A percentile compares a stretch with the other conserved stretches of the same genome.
Conservation (phyloP, 2,888 invertebrate genomes). For the Bursaphelenchus okinawaensis region DNA sequence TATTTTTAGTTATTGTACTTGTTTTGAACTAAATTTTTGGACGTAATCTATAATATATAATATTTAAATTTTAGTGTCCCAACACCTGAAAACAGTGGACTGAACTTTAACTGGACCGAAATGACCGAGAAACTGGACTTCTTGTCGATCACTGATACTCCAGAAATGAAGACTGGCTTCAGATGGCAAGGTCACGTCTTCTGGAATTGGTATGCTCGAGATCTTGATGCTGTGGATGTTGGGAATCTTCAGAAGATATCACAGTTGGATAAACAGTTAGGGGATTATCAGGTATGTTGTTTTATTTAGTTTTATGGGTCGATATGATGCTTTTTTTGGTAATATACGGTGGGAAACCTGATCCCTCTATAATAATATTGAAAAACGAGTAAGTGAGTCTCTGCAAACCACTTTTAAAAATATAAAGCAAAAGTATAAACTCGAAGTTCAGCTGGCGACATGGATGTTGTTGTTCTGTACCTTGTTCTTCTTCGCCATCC, state of each 20-base stretch:
- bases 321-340: too few relatives aligned
- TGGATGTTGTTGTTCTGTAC: slow-evolving; percentile 57
- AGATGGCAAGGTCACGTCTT: slow-evolving; percentile 57
- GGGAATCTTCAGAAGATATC: slow-evolving; percentile 52
- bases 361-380: too few relatives aligned
- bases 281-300: slow-evolving; percentile 53
- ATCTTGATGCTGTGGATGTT: slow-evolving; percentile 56
- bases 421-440: slow-evolving; percentile 5
- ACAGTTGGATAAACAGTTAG: slow-evolving; percentile 51
- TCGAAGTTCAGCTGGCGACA: slow-evolving; percentile 51
- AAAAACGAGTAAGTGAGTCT: too few relatives aligned
- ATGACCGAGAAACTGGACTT: slow-evolving; percentile 48
- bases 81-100: slow-evolving; percentile 50
- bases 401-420: too few relatives aligned
- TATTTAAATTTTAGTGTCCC: slow-evolving; percentile 53
- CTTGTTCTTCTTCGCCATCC: slow-evolving; percentile 58
- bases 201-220: slow-evolving; percentile 56
- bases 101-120: slow-evolving; percentile 56
- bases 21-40: too few relatives aligned
- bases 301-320: too few relatives aligned
- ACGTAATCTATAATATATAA: too few relatives aligned
- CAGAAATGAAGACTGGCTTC: slow-evolving; percentile 48
- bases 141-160: slow-evolving; percentile 54
- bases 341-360: too few relatives aligned
- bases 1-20: too few relatives aligned